These are phyloP conservation scores for Columba livia DNA, from an alignment of 2,113 vertebrate genomes.

Conservation along the genomic window DNA sequence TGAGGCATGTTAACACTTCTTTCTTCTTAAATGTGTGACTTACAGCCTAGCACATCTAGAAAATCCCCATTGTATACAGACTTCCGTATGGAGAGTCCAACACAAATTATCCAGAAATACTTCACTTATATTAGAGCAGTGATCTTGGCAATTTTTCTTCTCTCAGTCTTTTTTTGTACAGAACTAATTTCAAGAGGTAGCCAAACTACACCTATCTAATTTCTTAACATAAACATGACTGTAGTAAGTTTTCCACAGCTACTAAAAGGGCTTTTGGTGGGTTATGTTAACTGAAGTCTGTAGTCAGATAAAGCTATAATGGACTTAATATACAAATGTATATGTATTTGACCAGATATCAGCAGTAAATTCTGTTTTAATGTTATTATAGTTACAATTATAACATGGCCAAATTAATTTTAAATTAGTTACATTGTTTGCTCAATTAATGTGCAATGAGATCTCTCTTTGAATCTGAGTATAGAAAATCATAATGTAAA, in stretches of 20 bases:
- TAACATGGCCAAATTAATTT: background rate
- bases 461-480: background rate
- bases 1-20: background rate
- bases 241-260: background rate
- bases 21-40: background rate
- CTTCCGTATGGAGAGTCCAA: background rate
- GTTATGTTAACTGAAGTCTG: background rate
- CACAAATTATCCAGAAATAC: background rate
- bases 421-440: background rate
- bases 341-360: background rate
- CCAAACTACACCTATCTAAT: background rate
- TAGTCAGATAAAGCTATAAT: background rate
- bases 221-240: background rate
- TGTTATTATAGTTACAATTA: background rate
- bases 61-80: background rate
- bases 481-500: background rate
- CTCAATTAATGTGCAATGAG: background rate
- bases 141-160: too few relatives aligned
- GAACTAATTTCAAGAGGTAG: background rate
- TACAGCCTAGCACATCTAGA: background rate
- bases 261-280: background rate
- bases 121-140: background rate
- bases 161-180: background rate
- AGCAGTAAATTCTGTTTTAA: background rate
- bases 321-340: background rate